phyloP scores from a whole-genome alignment of 1,140 invertebrate species.

The Macrobrachium rosenbergii region DNA sequence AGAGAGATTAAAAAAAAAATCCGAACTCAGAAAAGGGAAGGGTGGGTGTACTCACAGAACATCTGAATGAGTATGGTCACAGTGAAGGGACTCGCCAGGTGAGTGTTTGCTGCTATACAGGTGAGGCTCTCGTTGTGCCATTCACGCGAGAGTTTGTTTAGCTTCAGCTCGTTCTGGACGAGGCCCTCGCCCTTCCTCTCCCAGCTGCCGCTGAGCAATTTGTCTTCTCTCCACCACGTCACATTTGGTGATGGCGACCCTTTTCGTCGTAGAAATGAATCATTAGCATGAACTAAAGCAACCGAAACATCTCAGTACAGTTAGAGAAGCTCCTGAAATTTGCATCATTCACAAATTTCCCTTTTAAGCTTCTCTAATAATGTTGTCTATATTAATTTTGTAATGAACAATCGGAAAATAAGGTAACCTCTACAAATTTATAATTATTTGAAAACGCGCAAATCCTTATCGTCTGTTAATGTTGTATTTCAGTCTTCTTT shows the following conservation, averaged over 20 bases:
- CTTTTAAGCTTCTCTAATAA: not conserved
- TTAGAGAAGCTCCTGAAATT: too few relatives aligned
- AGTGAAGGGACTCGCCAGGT: conserved; percentile 77
- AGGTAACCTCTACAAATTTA: too few relatives aligned
- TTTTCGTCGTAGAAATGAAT: conserved; percentile 68
- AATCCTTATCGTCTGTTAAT: too few relatives aligned
- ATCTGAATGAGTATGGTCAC: conserved; percentile 77
- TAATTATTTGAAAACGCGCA: too few relatives aligned
- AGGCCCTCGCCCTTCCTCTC: conserved; percentile 69
- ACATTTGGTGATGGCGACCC: conserved; percentile 86
- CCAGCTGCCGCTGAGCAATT: conserved; percentile 73
- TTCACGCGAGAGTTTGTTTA: conserved; percentile 76
- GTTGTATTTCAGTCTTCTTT: too few relatives aligned
- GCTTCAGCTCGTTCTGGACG: conserved; percentile 74
- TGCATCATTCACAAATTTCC: too few relatives aligned
- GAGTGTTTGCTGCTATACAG: conserved; percentile 87
- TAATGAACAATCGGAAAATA: too few relatives aligned
- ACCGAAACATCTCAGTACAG: too few relatives aligned
- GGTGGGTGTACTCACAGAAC: conserved; percentile 75
- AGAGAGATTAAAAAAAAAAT: not conserved
- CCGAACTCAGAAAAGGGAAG: not conserved
- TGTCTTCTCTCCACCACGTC: conserved; percentile 86
- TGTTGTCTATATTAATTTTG: not conserved
- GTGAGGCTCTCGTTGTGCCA: conserved; percentile 85
- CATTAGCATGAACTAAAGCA: not conserved